Conservation (phyloP, 1,140 invertebrate species). For the Triops cancriformis region DNA sequence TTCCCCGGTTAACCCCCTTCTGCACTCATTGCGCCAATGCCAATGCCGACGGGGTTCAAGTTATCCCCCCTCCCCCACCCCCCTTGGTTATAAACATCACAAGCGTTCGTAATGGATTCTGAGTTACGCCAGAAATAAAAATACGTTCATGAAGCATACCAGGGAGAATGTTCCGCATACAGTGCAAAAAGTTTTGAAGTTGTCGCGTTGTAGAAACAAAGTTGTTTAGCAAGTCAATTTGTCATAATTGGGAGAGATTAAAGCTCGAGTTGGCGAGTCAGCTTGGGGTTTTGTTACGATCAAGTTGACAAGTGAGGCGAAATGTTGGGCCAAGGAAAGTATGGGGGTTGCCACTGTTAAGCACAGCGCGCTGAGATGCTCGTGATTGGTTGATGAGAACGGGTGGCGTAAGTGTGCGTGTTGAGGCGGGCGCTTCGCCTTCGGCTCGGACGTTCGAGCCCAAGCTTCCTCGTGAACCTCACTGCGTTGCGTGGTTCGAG, state of each 20-base stretch:
- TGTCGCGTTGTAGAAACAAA: too few species aligned
- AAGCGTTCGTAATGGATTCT: too few species aligned
- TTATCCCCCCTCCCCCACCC: too few species aligned
- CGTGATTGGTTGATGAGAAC: constrained; percentile 1
- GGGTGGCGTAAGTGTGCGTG: neutral
- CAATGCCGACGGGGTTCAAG: too few species aligned
- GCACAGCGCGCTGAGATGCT: neutral
- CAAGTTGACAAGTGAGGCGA: neutral
- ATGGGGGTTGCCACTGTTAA: neutral
- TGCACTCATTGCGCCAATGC: neutral
- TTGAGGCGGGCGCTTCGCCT: constrained; percentile 1
- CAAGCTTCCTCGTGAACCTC: neutral
- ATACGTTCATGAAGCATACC: too few species aligned
- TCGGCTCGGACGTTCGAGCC: neutral
- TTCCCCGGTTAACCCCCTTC: neutral
- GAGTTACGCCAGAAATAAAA: too few species aligned
- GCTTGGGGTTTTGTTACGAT: neutral
- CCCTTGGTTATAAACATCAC: too few species aligned
- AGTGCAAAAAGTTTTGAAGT: too few species aligned
- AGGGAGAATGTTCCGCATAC: too few species aligned
- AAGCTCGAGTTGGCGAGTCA: neutral
- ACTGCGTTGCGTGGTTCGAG: neutral
- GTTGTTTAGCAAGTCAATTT: neutral
- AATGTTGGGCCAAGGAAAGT: neutral
- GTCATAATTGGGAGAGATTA: neutral